A percentile compares a stretch with the other conserved stretches of the same genome.
phyloP scores from a whole-genome alignment of 2,888 invertebrate genomes.

The Archips xylosteana region DNA sequence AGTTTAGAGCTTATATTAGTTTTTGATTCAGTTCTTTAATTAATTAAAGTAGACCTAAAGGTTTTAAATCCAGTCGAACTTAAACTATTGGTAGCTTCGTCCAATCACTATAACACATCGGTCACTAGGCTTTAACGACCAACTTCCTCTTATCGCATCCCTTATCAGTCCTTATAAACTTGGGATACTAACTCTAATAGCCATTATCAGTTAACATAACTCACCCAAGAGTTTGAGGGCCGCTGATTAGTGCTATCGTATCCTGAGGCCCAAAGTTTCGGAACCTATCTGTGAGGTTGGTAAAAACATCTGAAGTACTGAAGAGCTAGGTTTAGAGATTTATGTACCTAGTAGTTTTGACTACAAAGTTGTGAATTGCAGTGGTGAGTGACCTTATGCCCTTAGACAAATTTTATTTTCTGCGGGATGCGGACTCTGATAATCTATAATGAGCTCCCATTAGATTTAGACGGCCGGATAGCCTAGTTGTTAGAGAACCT shows the following conservation, averaged over 20 bases:
- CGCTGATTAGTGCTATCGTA: slow-evolving; percentile 37
- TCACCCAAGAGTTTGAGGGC: slow-evolving; percentile 29
- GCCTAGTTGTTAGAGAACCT: too few relatives aligned
- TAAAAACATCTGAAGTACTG: neutral
- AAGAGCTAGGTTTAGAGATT: neutral
- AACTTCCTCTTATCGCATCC: slow-evolving; percentile 21
- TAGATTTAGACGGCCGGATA: too few relatives aligned
- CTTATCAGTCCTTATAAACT: slow-evolving; percentile 27
- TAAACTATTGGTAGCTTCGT: neutral
- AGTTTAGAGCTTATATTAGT: too few relatives aligned
- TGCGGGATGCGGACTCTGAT: too few relatives aligned
- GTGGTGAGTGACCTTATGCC: neutral
- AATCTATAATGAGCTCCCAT: too few relatives aligned
- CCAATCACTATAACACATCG: slow-evolving; percentile 5
- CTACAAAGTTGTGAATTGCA: neutral
- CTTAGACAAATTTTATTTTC: too few relatives aligned
- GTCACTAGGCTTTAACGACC: slow-evolving; percentile 6
- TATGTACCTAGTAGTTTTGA: neutral
- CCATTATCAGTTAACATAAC: slow-evolving; percentile 42
- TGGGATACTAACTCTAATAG: slow-evolving; percentile 25
- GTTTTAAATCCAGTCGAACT: neutral
- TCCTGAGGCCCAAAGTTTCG: slow-evolving; percentile 23
- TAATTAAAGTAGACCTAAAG: neutral
- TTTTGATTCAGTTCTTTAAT: neutral
- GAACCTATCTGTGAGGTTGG: neutral